Conservation (phyloP, 2,113 vertebrate species). For the Athene cunicularia region DNA sequence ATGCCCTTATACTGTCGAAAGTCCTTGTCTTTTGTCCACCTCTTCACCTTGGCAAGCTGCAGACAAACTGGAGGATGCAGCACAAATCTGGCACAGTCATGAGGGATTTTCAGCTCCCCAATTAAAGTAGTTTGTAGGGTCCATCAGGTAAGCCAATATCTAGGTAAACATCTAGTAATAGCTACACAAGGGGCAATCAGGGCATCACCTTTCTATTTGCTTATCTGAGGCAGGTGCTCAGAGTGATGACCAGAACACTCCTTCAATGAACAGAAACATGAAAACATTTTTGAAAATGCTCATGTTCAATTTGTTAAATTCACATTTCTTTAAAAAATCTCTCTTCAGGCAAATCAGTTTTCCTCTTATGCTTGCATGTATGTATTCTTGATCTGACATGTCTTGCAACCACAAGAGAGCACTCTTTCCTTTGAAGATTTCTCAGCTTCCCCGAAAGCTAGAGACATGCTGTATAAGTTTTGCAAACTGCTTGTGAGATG, state of each 20-base stretch:
- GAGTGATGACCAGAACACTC: neutral
- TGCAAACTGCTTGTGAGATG: conserved; percentile 68
- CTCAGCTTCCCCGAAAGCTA: conserved; percentile 56
- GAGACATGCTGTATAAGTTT: conserved; percentile 46
- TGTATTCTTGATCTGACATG: conserved; percentile 48
- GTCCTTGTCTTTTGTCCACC: neutral
- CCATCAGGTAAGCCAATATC: neutral
- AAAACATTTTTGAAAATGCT: neutral
- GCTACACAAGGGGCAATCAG: neutral
- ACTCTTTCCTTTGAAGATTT: conserved; percentile 71
- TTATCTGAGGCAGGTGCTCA: neutral
- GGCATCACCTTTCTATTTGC: neutral
- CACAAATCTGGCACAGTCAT: neutral
- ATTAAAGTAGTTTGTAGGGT: neutral
- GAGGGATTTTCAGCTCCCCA: neutral
- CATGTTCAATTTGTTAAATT: neutral
- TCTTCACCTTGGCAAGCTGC: neutral
- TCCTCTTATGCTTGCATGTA: neutral
- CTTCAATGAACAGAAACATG: neutral
- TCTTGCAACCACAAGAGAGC: conserved; percentile 78
- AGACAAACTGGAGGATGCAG: neutral
- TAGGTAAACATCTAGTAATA: neutral
- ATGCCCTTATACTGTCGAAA: neutral
- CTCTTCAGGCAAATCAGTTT: neutral
- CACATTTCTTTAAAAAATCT: neutral